phyloP scores from a whole-genome alignment of 2,888 invertebrate genomes.

The Pyrrhosoma nymphula region DNA sequence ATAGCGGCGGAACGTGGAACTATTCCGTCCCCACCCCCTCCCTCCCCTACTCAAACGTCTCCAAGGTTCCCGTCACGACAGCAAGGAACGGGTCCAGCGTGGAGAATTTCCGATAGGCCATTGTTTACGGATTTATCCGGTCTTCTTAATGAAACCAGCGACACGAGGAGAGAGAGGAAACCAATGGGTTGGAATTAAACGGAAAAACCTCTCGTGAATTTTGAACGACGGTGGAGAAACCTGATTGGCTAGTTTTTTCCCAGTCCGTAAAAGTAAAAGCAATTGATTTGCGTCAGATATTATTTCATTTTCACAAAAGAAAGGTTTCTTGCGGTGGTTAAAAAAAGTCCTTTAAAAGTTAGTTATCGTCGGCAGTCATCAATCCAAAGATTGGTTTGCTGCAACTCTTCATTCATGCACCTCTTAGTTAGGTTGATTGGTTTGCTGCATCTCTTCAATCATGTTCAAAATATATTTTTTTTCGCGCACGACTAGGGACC shows the following conservation, averaged over 20 bases:
- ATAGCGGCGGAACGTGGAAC: background rate
- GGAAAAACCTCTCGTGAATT: background rate
- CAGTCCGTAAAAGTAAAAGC: no score
- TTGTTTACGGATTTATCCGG: background rate
- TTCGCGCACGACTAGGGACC: no score
- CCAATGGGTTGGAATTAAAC: background rate
- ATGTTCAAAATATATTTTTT: no score
- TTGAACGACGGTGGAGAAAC: background rate
- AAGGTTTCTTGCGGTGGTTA: no score
- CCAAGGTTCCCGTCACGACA: conserved; percentile 4
- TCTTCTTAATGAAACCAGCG: background rate
- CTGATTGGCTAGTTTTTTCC: background rate
- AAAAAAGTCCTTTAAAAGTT: no score
- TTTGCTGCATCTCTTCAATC: no score
- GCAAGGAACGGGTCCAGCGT: background rate
- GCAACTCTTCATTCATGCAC: no score
- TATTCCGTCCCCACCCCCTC: background rate
- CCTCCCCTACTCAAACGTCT: background rate
- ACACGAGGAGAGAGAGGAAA: background rate
- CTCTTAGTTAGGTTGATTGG: no score
- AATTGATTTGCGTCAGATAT: background rate
- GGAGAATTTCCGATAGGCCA: background rate
- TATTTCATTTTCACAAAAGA: no score
- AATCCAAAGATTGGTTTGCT: no score
- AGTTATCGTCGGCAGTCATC: no score